Evolutionary conservation across 2,888 invertebrate genomes (phyloP).

Genomic region (Cryptus armator): DNA sequence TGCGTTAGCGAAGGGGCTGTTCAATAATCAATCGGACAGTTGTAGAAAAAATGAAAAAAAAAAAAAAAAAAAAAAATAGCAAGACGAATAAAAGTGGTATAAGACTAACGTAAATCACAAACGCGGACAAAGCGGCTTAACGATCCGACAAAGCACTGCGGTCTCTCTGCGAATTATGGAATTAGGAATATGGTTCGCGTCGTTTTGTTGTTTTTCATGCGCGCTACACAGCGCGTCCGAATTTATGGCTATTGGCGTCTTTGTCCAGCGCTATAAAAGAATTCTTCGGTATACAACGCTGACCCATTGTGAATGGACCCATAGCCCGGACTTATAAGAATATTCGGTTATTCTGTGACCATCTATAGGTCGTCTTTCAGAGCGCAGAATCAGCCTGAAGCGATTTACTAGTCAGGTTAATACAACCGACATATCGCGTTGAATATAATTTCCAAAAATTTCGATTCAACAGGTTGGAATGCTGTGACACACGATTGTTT

Average conservation of each 20-base stretch:
- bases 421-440: slow-evolving; percentile 55
- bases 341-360: slow-evolving; percentile 57
- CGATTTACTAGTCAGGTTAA: slow-evolving; percentile 56
- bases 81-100: slow-evolving; percentile 70
- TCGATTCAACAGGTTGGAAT: not conserved
- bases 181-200: slow-evolving; percentile 80
- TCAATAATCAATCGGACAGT: slow-evolving; percentile 81
- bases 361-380: slow-evolving; percentile 56
- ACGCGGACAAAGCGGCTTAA: slow-evolving; percentile 84
- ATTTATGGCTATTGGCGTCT: slow-evolving; percentile 80
- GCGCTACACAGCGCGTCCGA: slow-evolving; percentile 67
- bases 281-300: slow-evolving; percentile 65
- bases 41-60: slow-evolving; percentile 67
- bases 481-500: not conserved
- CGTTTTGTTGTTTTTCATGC: slow-evolving; percentile 64
- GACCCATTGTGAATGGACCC: slow-evolving; percentile 62
- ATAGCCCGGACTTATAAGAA: slow-evolving; percentile 32
- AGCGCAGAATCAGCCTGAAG: slow-evolving; percentile 60
- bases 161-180: slow-evolving; percentile 82
- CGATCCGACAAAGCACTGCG: slow-evolving; percentile 83
- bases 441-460: slow-evolving; percentile 34
- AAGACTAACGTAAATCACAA: slow-evolving; percentile 83
- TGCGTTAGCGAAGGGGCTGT: slow-evolving; percentile 69
- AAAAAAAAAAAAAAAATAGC: slow-evolving; percentile 18
- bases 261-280: slow-evolving; percentile 77